Evolutionary conservation across 2,888 invertebrate species (phyloP), one percentile per base, ranked within the genome.

Genomic region (Sturmia bella): DNA sequence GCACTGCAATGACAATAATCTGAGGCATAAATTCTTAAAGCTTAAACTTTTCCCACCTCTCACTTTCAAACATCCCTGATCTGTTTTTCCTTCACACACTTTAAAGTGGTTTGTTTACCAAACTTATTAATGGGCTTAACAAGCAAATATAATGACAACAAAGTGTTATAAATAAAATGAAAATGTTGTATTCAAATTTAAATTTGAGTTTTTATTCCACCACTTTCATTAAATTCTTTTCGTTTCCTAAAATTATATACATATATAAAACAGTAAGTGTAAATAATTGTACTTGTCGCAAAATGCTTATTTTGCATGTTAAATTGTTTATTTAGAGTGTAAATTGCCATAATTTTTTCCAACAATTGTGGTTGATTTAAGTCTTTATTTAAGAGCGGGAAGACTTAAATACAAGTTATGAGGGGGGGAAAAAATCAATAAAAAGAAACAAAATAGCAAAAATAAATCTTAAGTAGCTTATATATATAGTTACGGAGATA

Each of bases 221-320:
- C 52, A 32, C 21, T 54, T 66, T 52, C n/a, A 27, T 75, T 69
- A 61, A 21, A 45, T 61, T 61, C n/a, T 19, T 37, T 54, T 54
- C 12, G 32, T 68, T 59, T 57, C n/a, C n/a, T n/a, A n/a, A n/a
- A n/a, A n/a, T n/a, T n/a, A n/a, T n/a, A n/a, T n/a, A n/a, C n/a
- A n/a, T n/a, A n/a, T n/a, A 48, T 2, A 41, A 56, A 68, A 48
- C 13, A 9, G 50, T 17, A 32, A 66, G 1, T 21, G 56, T 3
- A 43, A 43, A 27, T 27, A 32, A 69, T 12, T 19, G 63, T 76
- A 27, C 32, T 15, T 45, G 61, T 7, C 57, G 19, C 37, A 52
- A 82, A 82, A 82, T 78, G 57, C 57, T 66, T 54, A 48, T 82
- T 82, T 82, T 78, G 82, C 82, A 82, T 82, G 82, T 78, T 78